Percentiles rank a stretch among this genome's conserved stretches.
Evolutionary conservation across 2,888 invertebrate genomes (phyloP).

Genomic region (Xestia c-nigrum): DNA sequence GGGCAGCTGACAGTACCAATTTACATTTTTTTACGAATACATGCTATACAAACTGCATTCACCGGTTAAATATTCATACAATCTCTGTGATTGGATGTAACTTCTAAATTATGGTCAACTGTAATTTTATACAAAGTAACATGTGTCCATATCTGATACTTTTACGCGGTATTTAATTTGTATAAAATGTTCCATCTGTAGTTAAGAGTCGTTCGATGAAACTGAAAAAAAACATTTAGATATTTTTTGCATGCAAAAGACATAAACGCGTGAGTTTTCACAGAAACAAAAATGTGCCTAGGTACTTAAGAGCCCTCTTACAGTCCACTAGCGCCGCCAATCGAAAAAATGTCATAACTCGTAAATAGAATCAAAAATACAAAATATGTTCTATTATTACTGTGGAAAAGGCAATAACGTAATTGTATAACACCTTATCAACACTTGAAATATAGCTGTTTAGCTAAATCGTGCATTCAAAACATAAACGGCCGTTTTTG

Average conservation of each 20-base stretch:
- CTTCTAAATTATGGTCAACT: constrained; percentile 1
- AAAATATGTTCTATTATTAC: too few relatives aligned
- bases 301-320: too few relatives aligned
- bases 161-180: constrained; percentile 1
- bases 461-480: too few relatives aligned
- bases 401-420: too few relatives aligned
- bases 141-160: neutral
- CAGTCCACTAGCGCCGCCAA: too few relatives aligned
- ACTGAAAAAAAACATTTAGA: neutral
- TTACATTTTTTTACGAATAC: neutral
- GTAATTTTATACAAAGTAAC: constrained; percentile 24
- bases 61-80: neutral
- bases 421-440: too few relatives aligned
- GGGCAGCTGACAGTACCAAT: neutral
- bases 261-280: constrained; percentile 24
- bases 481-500: too few relatives aligned
- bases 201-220: neutral
- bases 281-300: neutral
- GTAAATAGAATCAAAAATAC: too few relatives aligned
- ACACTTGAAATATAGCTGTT: too few relatives aligned
- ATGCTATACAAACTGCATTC: constrained; percentile 12
- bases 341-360: too few relatives aligned
- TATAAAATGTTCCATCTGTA: constrained; percentile 1
- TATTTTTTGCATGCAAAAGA: constrained; percentile 28
- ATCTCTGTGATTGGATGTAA: constrained; percentile 13